A percentile compares a stretch with the other conserved stretches of the same genome.
phyloP scores from a whole-genome alignment of 2,113 vertebrate species.

The Cardinalis cardinalis region DNA sequence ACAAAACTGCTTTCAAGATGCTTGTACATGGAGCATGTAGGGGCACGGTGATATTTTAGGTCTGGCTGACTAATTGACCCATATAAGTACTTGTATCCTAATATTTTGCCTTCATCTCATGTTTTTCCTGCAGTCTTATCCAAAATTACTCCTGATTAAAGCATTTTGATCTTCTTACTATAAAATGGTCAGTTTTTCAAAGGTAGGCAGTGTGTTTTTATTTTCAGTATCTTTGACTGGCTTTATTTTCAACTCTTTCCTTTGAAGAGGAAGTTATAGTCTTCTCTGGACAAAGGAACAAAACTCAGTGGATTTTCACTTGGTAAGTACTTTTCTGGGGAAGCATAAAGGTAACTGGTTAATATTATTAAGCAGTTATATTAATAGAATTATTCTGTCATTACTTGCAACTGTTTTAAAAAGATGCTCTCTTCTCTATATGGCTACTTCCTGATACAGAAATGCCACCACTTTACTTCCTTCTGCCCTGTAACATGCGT shows the following conservation, averaged over 20 bases:
- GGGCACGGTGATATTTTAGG: not conserved
- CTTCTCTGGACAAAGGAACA: not conserved
- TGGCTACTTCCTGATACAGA: not conserved
- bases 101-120: not conserved
- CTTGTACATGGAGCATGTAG: not conserved
- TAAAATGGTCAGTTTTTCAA: not conserved
- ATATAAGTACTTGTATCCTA: not conserved
- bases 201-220: not conserved
- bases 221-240: not conserved
- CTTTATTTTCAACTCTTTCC: not conserved
- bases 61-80: not conserved
- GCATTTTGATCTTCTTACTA: not conserved
- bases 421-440: not conserved
- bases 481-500: fast-evolving
- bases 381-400: not conserved
- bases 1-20: not conserved
- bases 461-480: not conserved
- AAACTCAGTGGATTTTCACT: not conserved
- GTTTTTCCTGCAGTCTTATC: not conserved
- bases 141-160: not conserved
- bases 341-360: not conserved
- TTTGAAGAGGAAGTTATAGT: not conserved
- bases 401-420: not conserved
- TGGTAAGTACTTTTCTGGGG: not conserved
- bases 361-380: not conserved